These are phyloP conservation scores for Eupithecia centaureata DNA, from an alignment of 2,888 invertebrate species.

Conservation along the genomic window DNA sequence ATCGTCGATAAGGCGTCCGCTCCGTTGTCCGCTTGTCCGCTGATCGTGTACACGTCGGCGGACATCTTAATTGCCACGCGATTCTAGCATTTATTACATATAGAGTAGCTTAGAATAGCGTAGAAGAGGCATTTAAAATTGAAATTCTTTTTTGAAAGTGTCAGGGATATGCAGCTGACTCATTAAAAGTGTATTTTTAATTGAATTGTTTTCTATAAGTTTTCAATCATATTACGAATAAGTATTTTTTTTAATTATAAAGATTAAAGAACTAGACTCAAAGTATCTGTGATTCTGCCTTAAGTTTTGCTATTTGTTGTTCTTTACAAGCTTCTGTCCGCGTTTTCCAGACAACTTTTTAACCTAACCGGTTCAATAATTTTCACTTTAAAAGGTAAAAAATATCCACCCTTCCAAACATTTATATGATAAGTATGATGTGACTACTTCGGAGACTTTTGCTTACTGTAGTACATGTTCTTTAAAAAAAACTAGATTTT, in stretches of 20 bases:
- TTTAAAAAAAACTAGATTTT: not conserved
- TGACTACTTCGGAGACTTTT: not conserved
- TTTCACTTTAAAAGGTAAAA: not conserved
- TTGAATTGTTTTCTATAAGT: not conserved
- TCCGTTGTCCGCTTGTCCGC: conserved; percentile 38
- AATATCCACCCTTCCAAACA: not conserved
- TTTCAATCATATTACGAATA: too few species aligned
- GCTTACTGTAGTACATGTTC: not conserved
- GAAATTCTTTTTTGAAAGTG: not conserved
- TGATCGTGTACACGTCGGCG: conserved; percentile 43
- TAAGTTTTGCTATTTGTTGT: too few species aligned
- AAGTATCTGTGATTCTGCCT: too few species aligned
- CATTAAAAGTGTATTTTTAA: not conserved
- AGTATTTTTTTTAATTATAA: too few species aligned
- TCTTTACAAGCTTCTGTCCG: too few species aligned
- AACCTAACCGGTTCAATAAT: not conserved
- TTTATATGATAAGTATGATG: not conserved
- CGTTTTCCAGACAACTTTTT: too few species aligned
- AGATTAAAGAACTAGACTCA: too few species aligned
- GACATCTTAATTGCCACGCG: conserved; percentile 57
- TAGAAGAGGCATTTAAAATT: not conserved
- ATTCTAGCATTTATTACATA: conserved; percentile 29
- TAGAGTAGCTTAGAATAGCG: conserved; percentile 5
- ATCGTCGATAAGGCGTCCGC: conserved; percentile 34
- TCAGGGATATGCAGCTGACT: not conserved